phyloP scores from a whole-genome alignment of 2,888 invertebrate genomes.

The Thelaira solivaga region DNA sequence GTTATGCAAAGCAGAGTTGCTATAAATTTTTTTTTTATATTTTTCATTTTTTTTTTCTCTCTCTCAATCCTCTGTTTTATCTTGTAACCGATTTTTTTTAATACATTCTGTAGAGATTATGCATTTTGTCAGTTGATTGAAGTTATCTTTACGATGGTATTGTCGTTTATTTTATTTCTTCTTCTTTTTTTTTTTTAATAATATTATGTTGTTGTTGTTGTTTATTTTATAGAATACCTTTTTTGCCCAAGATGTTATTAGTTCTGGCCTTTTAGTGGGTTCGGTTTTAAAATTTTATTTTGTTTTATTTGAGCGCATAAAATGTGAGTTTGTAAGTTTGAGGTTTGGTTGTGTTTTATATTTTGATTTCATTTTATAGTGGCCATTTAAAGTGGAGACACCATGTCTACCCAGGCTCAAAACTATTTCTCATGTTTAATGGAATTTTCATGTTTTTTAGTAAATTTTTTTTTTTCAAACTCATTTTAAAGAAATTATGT shows the following conservation, averaged over 20 bases:
- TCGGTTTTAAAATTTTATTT: slow-evolving; percentile 23
- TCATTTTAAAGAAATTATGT: slow-evolving; percentile 47
- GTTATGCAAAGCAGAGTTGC: neutral
- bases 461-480: too few relatives aligned
- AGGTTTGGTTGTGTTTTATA: neutral
- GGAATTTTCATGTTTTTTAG: slow-evolving; percentile 59
- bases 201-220: slow-evolving; percentile 11
- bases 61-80: slow-evolving; percentile 64
- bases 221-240: slow-evolving; percentile 46
- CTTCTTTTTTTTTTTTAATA: neutral
- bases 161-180: slow-evolving; percentile 61
- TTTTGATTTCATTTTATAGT: slow-evolving; percentile 46
- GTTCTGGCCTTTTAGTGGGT: slow-evolving; percentile 36
- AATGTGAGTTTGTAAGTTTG: slow-evolving; percentile 42
- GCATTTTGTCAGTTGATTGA: slow-evolving; percentile 74
- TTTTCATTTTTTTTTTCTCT: slow-evolving; percentile 18
- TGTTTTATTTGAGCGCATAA: slow-evolving; percentile 25
- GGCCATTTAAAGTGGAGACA: slow-evolving; percentile 62
- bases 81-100: slow-evolving; percentile 71
- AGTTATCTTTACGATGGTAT: slow-evolving; percentile 70
- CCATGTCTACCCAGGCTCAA: slow-evolving; percentile 61
- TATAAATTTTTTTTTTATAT: slow-evolving; percentile 43
- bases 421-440: slow-evolving; percentile 62
- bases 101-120: slow-evolving; percentile 70
- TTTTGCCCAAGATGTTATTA: slow-evolving; percentile 40